Base-by-base conservation (phyloP, 35 echinoderm and acorn worm genomes). In the Chiridota heheva region DNA sequence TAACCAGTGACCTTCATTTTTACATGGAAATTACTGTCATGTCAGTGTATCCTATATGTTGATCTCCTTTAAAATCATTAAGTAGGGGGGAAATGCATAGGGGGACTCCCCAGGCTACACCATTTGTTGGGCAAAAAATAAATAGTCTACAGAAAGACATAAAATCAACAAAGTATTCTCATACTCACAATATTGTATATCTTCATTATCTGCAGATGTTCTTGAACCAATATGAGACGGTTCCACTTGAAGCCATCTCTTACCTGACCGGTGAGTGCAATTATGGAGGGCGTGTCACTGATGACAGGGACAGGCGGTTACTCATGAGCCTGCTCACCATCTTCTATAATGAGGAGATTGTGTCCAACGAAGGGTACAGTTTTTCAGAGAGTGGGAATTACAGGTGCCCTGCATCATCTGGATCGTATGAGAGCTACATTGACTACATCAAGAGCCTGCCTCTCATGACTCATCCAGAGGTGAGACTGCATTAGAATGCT, bases 231-330 rank as follows among this genome's bases (percentile, higher is more conserved):
- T 98, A 98, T 77, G 89, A 98, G 27, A 63, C 73, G 2, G 90
- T 98, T 4, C 95, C 95, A 0, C 46, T 98, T 28, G 95, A 98
- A 71, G 95, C 95, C 49, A 69, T 98, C 36, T 81, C 89, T 0
- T 98, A 98, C 72, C 66, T 98, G 43, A 91, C 84, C 4, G 95
- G 95, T 22, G 87, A 98, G 47, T 98, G 95, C 41, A 98, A 98
- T 86, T 98, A 98, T 25, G 95, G 95, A 59, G 95, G 95, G 2
- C 58, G 95, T 7, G 95, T 98, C 20, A 98, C 95, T 16, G 95
- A 98, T 40, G 85, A 91, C 24, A 78, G 81, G 27, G 95, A 98
- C 51, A 82, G 95, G 24, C 80, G 95, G 24, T 81, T 98, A 1
- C 72, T 98, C 15, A 91, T 84, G 78, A 98, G 95, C 70, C 85